Conservation (phyloP, 1,140 invertebrate species). For the Halictus rubicundus region DNA sequence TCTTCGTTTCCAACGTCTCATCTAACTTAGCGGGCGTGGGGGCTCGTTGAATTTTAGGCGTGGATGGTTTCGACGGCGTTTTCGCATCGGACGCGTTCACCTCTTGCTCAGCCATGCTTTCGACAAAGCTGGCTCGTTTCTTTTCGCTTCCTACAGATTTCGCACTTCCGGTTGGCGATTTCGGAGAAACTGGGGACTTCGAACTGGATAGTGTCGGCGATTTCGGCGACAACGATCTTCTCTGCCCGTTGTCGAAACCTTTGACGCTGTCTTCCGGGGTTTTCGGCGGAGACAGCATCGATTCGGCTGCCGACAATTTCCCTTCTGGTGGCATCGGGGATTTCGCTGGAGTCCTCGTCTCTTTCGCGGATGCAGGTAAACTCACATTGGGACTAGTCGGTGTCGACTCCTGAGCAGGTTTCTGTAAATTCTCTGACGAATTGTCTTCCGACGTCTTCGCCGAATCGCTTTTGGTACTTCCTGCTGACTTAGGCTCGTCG, state of each 20-base stretch:
- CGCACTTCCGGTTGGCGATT: not conserved
- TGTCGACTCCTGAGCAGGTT: not conserved
- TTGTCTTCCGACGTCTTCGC: not conserved
- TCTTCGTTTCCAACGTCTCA: conserved; percentile 31
- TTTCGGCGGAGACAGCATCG: conserved; percentile 30
- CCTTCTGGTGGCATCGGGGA: not conserved
- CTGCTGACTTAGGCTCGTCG: not conserved
- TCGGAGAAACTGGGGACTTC: conserved; percentile 30
- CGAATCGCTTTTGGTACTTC: not conserved
- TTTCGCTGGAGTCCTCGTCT: not conserved
- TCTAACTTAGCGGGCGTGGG: conserved; percentile 22
- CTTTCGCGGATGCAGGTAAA: not conserved
- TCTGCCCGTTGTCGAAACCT: conserved; percentile 72
- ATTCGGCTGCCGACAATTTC: conserved; percentile 30
- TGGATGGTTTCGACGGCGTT: conserved; percentile 17
- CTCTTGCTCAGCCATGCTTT: conserved; percentile 39
- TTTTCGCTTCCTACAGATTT: conserved; percentile 60
- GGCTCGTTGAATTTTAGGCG: conserved; percentile 20
- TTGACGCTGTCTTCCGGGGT: conserved; percentile 59
- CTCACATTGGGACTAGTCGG: not conserved
- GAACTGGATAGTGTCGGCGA: conserved; percentile 41
- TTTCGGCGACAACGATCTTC: conserved; percentile 64
- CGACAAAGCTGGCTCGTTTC: conserved; percentile 67
- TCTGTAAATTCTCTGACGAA: not conserved
- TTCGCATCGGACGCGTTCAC: conserved; percentile 13